Base-by-base conservation (phyloP, 1,140 invertebrate genomes). In the Aphidius gifuensis region DNA sequence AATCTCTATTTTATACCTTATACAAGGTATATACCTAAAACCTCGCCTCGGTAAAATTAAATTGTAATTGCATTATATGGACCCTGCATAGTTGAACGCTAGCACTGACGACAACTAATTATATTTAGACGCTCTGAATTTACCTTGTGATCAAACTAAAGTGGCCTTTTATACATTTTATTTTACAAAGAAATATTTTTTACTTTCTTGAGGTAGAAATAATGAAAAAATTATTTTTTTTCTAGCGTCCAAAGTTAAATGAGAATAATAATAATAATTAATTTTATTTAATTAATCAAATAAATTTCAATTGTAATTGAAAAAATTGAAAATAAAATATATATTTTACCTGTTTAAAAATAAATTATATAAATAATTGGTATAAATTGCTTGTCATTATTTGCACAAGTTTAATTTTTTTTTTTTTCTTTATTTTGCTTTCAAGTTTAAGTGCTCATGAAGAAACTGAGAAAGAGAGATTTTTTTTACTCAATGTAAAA, bases 41-140 rank as follows among this genome's bases (percentile, higher is more conserved):
- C 40, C 49, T 42, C 51, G 42, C 40, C 59, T 60, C 49, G 59
- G 53, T 55, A 66, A 73, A 73, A 73, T 73, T 70, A 73, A 73
- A 73, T 73, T 72, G 67, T 72, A 72, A 71, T 70, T 72, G 68
- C 66, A 53, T 62, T 64, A 71, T 70, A 66, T 71, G 70, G 61
- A 71, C 68, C 67, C 67, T 54, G 58, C 61, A 64, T 68, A 67
- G 69, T 67, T 69, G 66, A 70, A 67, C 68, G 65, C 61, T 55
- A 40, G 66, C 70, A 66, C 69, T 60, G 65, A 70, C 67, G 67
- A 71, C 70, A 70, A 71, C 70, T 72, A 72, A 72, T 71, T 72
- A 71, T 71, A 71, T 72, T 70, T 71, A 68, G 68, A 66, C 71
- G 64, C 70, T 64, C 68, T 63, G 70, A 60, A 69, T 70, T 71